These are phyloP conservation scores for Drosophila nr. medialis DNA, from an alignment of 2,888 invertebrate genomes.

Conservation along the genomic window DNA sequence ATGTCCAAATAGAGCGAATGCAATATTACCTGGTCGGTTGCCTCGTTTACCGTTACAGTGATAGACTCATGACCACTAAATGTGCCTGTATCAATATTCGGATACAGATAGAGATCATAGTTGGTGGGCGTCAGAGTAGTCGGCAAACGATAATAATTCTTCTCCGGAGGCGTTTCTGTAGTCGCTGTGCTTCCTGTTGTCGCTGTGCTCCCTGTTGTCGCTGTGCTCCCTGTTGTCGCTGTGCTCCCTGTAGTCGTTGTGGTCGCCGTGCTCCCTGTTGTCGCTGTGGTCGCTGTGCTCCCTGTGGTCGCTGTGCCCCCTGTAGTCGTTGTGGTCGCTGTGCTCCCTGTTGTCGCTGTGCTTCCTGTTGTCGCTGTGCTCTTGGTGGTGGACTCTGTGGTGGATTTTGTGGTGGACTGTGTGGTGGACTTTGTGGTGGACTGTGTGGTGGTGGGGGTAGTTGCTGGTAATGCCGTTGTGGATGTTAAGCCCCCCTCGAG, in stretches of 20 bases:
- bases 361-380: too few relatives aligned
- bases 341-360: too few relatives aligned
- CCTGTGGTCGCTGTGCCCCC: slow-evolving; percentile 7
- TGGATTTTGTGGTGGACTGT: too few relatives aligned
- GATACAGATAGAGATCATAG: slow-evolving; percentile 89
- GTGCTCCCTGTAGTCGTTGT: too few relatives aligned
- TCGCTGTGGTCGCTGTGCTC: too few relatives aligned
- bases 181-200: slow-evolving; percentile 10
- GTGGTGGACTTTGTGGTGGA: too few relatives aligned
- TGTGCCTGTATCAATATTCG: slow-evolving; percentile 87
- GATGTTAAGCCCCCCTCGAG: slow-evolving; percentile 64
- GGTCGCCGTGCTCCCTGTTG: too few relatives aligned
- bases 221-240: too few relatives aligned
- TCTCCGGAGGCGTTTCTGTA: slow-evolving; percentile 37
- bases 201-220: too few relatives aligned
- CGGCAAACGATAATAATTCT: slow-evolving; percentile 86
- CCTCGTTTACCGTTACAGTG: slow-evolving; percentile 83
- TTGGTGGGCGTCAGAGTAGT: slow-evolving; percentile 87
- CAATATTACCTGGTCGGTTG: slow-evolving; percentile 86
- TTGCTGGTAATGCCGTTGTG: slow-evolving; percentile 13
- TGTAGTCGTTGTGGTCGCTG: too few relatives aligned
- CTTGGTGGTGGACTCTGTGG: too few relatives aligned
- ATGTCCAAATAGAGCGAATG: slow-evolving; percentile 87
- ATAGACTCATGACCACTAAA: slow-evolving; percentile 87
- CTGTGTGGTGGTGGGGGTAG: background rate